Percentiles rank a stretch among this genome's conserved stretches.
Conservation (phyloP, 2,888 invertebrate genomes). For the Leucoma salicis region DNA sequence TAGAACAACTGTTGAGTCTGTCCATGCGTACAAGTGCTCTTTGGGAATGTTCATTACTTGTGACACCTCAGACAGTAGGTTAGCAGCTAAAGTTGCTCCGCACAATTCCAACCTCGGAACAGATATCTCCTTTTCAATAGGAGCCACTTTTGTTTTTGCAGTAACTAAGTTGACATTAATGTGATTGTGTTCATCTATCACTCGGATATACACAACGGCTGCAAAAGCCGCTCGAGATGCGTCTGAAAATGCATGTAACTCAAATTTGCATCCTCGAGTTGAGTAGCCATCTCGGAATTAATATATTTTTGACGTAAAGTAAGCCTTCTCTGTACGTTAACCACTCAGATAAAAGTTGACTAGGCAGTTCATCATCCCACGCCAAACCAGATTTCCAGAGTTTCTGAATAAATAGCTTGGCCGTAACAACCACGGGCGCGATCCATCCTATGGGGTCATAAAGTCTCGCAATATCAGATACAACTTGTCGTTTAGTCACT, state of each 20-base stretch:
- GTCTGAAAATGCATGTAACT: conserved; percentile 8
- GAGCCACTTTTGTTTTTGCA: not conserved
- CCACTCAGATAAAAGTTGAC: not conserved
- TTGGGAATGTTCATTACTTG: conserved; percentile 1
- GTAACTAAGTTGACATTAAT: not conserved
- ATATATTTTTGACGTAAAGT: not conserved
- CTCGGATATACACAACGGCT: not conserved
- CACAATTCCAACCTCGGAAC: conserved; percentile 2
- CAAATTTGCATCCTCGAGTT: not conserved
- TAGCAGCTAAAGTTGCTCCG: not conserved
- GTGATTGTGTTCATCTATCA: not conserved
- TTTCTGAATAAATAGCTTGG: conserved; percentile 5
- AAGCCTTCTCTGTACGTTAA: not conserved
- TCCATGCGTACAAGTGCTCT: conserved; percentile 1
- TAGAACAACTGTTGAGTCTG: conserved; percentile 1
- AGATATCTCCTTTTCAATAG: not conserved
- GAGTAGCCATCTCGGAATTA: not conserved
- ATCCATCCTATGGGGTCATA: conserved; percentile 6
- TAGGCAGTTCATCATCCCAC: not conserved
- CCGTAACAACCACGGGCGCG: not conserved
- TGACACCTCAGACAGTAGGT: not conserved
- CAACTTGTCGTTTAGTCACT: conserved; percentile 3
- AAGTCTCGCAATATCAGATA: not conserved
- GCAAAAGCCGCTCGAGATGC: conserved; percentile 4
- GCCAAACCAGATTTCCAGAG: not conserved